phyloP scores from a whole-genome alignment of 2,888 invertebrate species.

The Drosophila kuntzei region DNA sequence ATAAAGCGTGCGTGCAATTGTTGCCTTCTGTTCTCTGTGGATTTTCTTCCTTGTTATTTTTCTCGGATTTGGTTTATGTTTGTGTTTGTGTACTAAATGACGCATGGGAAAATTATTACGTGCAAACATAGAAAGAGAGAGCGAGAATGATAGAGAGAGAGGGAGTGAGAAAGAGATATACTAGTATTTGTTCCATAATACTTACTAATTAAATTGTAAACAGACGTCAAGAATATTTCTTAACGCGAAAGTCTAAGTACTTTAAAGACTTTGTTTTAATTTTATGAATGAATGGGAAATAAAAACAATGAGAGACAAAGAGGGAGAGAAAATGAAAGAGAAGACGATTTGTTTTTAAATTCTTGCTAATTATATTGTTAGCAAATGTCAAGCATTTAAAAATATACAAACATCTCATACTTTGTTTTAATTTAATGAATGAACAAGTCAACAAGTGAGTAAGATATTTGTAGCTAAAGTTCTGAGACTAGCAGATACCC shows the following conservation, averaged over 20 bases:
- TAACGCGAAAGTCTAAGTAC: background rate
- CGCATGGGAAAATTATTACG: conserved; percentile 59
- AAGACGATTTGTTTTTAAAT: conserved; percentile 38
- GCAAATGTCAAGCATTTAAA: conserved; percentile 10
- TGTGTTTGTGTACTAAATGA: conserved; percentile 39
- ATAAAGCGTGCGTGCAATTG: conserved; percentile 58
- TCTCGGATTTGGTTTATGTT: conserved; percentile 13
- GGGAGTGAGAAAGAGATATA: background rate
- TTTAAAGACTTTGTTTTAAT: conserved; percentile 1
- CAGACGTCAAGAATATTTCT: conserved; percentile 5
- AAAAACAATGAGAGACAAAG: background rate
- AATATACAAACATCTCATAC: background rate
- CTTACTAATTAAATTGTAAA: conserved; percentile 63
- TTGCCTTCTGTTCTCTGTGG: conserved; percentile 13
- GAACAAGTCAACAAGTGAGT: too few relatives aligned
- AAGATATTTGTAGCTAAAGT: too few relatives aligned
- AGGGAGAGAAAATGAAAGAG: background rate
- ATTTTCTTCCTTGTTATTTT: conserved; percentile 11
- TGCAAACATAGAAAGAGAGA: conserved; percentile 8
- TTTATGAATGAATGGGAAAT: background rate
- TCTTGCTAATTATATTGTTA: conserved; percentile 64
- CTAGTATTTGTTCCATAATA: conserved; percentile 44
- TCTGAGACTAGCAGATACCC: too few relatives aligned
- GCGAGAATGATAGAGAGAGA: background rate
- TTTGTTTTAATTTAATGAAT: too few relatives aligned